These are phyloP conservation scores for Halictus rubicundus DNA, from an alignment of 1,140 invertebrate genomes.

Conservation along the genomic window DNA sequence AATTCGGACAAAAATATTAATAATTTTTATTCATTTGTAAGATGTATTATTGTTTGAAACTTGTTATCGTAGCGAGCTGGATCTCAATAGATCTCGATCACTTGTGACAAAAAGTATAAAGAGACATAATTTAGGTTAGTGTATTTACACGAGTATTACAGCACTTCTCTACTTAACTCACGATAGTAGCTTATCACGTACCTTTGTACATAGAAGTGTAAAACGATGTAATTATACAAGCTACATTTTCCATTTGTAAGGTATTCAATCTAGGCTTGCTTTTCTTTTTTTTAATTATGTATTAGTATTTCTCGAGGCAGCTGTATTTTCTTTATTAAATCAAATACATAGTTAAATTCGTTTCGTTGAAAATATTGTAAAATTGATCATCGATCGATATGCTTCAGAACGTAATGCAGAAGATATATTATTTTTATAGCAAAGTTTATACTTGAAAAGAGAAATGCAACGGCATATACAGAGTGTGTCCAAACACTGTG, in stretches of 20 bases:
- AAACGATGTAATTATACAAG: conserved; percentile 22
- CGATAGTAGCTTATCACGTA: conserved; percentile 1
- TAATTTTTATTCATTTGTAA: neutral
- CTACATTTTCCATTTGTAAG: conserved; percentile 21
- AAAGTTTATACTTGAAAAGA: neutral
- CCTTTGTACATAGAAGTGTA: conserved; percentile 38
- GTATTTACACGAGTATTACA: conserved; percentile 38
- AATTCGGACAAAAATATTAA: neutral
- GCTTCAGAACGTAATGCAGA: neutral
- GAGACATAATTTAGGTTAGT: conserved; percentile 11
- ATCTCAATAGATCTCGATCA: conserved; percentile 6
- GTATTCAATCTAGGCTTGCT: neutral
- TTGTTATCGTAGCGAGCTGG: neutral
- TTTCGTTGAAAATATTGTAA: conserved; percentile 4
- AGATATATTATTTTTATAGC: conserved; percentile 9
- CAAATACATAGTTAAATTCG: conserved; percentile 15
- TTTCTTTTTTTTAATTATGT: neutral
- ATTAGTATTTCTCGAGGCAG: conserved; percentile 23
- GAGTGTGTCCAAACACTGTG: conserved; percentile 3
- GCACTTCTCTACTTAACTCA: conserved; percentile 18
- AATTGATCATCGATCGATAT: conserved; percentile 9
- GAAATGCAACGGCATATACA: neutral
- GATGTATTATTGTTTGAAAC: neutral
- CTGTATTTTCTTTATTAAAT: conserved; percentile 28
- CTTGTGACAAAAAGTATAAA: neutral